Evolutionary conservation across 2,797 vertebrate species (phyloP), one percentile per base, ranked within the genome.

Genomic region (Potorous gilbertii): DNA sequence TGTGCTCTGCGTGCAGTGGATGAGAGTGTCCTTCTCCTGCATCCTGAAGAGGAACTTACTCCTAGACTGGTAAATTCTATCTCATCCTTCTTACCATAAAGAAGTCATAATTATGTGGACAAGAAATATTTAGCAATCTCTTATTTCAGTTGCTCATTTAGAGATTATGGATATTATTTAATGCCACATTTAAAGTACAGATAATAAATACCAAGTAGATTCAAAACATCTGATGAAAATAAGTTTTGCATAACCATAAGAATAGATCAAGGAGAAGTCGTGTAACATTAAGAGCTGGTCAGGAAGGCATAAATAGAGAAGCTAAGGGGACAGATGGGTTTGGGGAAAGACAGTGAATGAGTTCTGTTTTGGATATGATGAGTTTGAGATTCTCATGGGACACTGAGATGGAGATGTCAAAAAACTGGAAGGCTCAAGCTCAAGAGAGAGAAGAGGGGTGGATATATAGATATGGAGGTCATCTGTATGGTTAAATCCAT

Each of bases 1-100:
- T 99, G 99, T 90, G 99, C 99, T 0, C 96, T 99, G 40, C 98
- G 99, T 12, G 99, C 99, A 1, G 99, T 99, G 40, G 99, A 99
- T 97, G 98, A 99, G 95, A 99, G 99, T 0, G 95, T 99, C 93
- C 98, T 99, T 28, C 98, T 99, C 74, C 95, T 99, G 98, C 98
- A 98, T 74, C 94, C 99, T 0, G 99, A 99, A 96, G 94, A 98
- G 0, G 99, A 99, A 66, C 98, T 99, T 95, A 99, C 98, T 0
- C 55, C 98, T 0, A 94, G 95, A 29, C 98, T 91, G 13, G 99
- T 99, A 98, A 95, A 99, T 98, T 89, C 89, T 55, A 16, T 0
- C 2, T 62, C 40, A 89, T 62, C 54, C 46, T 11, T 0, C 40
- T 24, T 11, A 52, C 90, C 57, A 46, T 55, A 0, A 89, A 40